Base-by-base conservation (phyloP, 2,797 vertebrate genomes). In the Sebastes cheni region DNA sequence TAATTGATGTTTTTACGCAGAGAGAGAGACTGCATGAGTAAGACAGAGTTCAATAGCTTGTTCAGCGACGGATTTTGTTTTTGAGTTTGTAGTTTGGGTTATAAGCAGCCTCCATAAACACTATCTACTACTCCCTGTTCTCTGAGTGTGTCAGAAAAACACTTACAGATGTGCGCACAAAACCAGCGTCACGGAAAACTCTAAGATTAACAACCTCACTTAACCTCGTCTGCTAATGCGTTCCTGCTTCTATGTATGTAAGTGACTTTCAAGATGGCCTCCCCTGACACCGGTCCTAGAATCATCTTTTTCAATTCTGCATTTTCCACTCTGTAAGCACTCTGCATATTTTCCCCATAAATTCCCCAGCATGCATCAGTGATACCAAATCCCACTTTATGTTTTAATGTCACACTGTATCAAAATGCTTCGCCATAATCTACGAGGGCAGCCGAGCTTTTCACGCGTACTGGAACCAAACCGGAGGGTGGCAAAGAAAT, bases 311-410 rank as follows among this genome's bases (percentile, higher is more conserved):
- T 66, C 10, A 67, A 67, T 77, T 69, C 59, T n/a, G 69, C 22
- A 52, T 75, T 84, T 83, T 79, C 65, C 81, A 84, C 87, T 86
- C 56, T 30, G 34, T 80, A 78, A 87, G 80, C 68, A 75, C 77
- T 77, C 79, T 69, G 58, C 62, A 78, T 72, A 71, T 80, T 67
- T 81, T 29, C 69, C 64, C 70, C 60, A 75, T 62, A 85, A 79
- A 88, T 83, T 64, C 56, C 68, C 54, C 72, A 39, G 56, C 69
- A 58, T 36, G 67, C 84, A 75, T 68, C 79, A 72, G 54, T 58
- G 76, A 79, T 55, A 72, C 56, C 6, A 77, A 85, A 79, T 85
- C 71, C 59, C 30, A 54, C 69, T 83, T 75, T 36, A 61, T 56
- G 32, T 71, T 81, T 85, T 71, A 82, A 86, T 81, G 67, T 18